These are phyloP conservation scores for Apaloderma vittatum DNA, from an alignment of 2,113 vertebrate species.

Conservation along the genomic window DNA sequence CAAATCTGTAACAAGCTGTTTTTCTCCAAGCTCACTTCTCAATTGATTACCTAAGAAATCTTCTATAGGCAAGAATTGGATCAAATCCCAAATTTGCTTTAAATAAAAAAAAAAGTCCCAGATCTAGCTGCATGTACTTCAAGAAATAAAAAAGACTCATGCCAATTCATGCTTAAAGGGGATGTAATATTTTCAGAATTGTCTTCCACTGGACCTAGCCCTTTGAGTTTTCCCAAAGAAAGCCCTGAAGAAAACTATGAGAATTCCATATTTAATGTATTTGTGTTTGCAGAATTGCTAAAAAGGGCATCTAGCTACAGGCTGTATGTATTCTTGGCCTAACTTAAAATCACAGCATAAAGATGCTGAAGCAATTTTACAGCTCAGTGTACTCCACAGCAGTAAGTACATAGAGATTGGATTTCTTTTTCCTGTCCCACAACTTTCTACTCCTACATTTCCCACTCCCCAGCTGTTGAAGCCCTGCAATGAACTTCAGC, in stretches of 20 bases:
- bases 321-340: not conserved
- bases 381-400: not conserved
- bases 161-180: not conserved
- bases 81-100: not conserved
- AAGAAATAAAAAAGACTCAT: not conserved
- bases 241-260: not conserved
- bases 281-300: not conserved
- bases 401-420: not conserved
- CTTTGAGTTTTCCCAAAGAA: not conserved
- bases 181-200: not conserved
- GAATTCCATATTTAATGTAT: not conserved
- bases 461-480: not conserved
- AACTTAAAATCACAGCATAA: not conserved
- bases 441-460: not conserved
- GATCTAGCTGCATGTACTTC: not conserved
- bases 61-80: not conserved
- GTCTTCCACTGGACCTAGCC: not conserved
- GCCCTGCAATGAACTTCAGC: not conserved
- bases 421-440: not conserved
- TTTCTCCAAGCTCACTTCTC: conserved; percentile 28
- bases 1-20: not conserved
- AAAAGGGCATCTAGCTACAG: not conserved
- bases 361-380: not conserved
- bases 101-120: not conserved
- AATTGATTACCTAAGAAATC: conserved; percentile 21